Evolutionary conservation across 2,888 invertebrate genomes (phyloP), one percentile per base, ranked within the genome.

Genomic region (Monochamus alternatus): DNA sequence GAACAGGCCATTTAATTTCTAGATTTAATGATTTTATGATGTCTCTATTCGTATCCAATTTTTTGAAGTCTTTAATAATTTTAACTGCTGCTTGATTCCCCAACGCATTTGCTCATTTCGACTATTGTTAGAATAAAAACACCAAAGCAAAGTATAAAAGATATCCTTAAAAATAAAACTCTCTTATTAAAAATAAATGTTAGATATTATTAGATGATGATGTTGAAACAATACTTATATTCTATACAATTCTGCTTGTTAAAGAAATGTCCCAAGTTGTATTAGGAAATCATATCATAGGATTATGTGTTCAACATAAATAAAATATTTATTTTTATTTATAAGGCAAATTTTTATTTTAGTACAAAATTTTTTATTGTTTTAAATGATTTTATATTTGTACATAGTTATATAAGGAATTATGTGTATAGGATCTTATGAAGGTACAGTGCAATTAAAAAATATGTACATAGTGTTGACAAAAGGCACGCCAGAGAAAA

Each of bases 391-490:
- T 78, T 81, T 78, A 78, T 78, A 75, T 73, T 71, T 82, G 79
- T 80, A 80, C 68, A 81, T 76, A 78, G 66, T 62, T 68, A 65
- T 70, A 74, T 60, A 60, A 60, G 32, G 65, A 10, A 52, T 70
- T 75, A 75, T 66, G 63, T 75, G 72, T 75, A 75, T 73, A 73
- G 73, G 67, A 73, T 55, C 75, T 77, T 73, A 72, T 75, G 67
- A 77, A 66, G 70, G 62, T 82, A 81, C 81, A 81, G 82, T 83
- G 81, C 82, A 81, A 81, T 82, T 79, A 77, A 80, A 81, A 81
- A 74, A 77, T 78, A 75, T 76, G 73, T 77, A 72, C 65, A 75
- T 76, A 79, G 32, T 51, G 66, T 52, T 75, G 10, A 22, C 64
- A 30, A 60, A 58, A 38, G 70, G 60, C 51, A 67, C 67, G 22